Conservation (phyloP, 37 sponge, comb jelly and placozoan species). For the Halichondria panicea region DNA sequence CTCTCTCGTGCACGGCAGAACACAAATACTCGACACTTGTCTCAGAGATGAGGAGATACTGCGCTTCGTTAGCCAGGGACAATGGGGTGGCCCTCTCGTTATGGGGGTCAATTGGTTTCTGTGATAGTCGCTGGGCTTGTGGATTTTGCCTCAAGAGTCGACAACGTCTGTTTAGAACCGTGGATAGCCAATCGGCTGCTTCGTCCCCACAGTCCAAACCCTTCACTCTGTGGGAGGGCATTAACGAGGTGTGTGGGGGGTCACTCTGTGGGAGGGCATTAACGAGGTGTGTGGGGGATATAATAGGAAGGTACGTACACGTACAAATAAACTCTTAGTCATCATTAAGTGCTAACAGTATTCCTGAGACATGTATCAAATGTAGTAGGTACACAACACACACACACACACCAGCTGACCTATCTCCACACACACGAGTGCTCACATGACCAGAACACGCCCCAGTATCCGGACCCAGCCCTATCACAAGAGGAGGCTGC, state of each 20-base stretch:
- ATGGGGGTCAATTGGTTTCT: constrained; percentile 1
- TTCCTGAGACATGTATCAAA: not conserved
- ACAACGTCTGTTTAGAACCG: constrained; percentile 51
- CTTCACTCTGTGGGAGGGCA: constrained; percentile 39
- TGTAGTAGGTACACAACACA: too few relatives aligned
- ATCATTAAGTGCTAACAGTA: not conserved
- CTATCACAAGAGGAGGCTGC: too few relatives aligned
- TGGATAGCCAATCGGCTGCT: constrained; percentile 66
- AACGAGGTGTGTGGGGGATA: not conserved
- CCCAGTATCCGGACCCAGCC: too few relatives aligned
- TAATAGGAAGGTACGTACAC: too few relatives aligned
- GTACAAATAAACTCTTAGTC: too few relatives aligned
- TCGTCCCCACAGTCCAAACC: constrained; percentile 71
- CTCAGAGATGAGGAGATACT: constrained; percentile 63
- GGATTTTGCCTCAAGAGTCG: constrained; percentile 67
- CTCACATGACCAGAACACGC: too few relatives aligned
- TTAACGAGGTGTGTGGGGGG: not conserved
- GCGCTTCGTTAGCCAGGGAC: constrained; percentile 77
- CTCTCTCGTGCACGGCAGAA: not conserved
- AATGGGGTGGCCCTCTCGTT: constrained; percentile 15
- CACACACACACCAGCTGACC: too few relatives aligned
- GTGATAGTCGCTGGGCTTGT: constrained; percentile 27
- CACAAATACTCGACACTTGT: constrained; percentile 49
- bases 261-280: not conserved
- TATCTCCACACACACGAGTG: too few relatives aligned